Evolutionary conservation across 2,888 invertebrate species (phyloP), one percentile per base, ranked within the genome.

Genomic region (Crematogaster levior): DNA sequence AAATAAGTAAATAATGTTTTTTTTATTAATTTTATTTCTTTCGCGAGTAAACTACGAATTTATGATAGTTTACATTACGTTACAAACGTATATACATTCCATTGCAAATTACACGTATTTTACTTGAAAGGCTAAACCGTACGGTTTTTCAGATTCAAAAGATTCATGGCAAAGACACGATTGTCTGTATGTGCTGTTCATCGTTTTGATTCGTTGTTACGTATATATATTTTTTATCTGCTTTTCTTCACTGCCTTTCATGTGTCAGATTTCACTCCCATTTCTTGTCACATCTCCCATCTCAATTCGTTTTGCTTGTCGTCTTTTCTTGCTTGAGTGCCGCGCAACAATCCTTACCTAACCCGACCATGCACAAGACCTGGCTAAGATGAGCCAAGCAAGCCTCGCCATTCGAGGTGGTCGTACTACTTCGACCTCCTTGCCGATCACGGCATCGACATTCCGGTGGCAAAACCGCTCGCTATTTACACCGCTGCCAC

Each of bases 381-480:
- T 30, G 70, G 80, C 81, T 77, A 84, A 86, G 82, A 79, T 61
- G 82, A 84, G 83, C 86, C 84, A 80, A 72, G 79, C 88, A 84
- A 85, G 34, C 85, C 85, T 84, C 74, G 85, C 85, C 88, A 73
- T 89, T 86, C 83, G 87, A 87, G 84, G 75, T 89, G 85, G 85
- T 86, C 88, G 85, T 86, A 15, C 84, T 86, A 88, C 87, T 87
- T 24, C 85, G 88, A 88, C 84, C 84, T 82, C 68, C 83, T 80
- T 79, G 58, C 81, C 74, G 77, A 65, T 83, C 77, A 86, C 72
- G 43, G 27, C 80, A 82, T 73, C 48, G 65, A 74, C 77, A 82
- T 82, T 81, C 61, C 61, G 70, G 27, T 68, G 79, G 84, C 77
- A 85, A 85, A 86, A 66, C 74, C 82, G 68, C 77, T 48, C 66